Evolutionary conservation across 1,140 invertebrate genomes (phyloP), one percentile per base, ranked within the genome.

Genomic region (Drosophila aff.): DNA sequence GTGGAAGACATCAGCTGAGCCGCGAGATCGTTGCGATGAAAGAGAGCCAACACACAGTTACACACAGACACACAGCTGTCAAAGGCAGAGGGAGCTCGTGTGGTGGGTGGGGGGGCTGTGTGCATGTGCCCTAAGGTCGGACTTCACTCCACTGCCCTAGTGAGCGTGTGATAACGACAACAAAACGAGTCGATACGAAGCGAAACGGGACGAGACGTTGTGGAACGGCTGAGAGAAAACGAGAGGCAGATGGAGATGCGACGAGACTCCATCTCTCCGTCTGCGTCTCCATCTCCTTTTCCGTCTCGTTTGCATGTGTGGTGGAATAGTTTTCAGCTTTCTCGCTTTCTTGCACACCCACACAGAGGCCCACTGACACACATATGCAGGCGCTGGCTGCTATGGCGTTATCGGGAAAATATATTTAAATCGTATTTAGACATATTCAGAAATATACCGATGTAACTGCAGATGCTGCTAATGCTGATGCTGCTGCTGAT

Each of bases 121-220:
- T 57, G 33, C 33, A 38, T 57, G 53, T 57, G 36, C 23, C 44
- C 59, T 50, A 57, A 57, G 53, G 53, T 57, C 53, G 53, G 15
- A 47, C 65, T 68, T 47, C 58, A 63, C 46, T 49, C 66, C 28
- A 69, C 28, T 69, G 62, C 66, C 65, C 66, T 53, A 67, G 36
- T 67, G 63, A 69, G 62, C 38, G 59, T n/a, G 33, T n/a, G 26
- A 40, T 50, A 64, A 50, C 65, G 65, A 50, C 55, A 67, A 62
- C 57, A 43, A 67, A 67, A 67, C 58, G 57, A 46, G 40, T 46
- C 41, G 28, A 46, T 23, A 31, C 50, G 52, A 65, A 65, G 18
- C 36, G 38, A 64, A 43, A 15, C 43, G 31, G 36, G 28, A 23
- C 53, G 31, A 46, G 28, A 23, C 53, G 55, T 28, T 33, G 36